Conservation (phyloP, 1,140 invertebrate genomes). For the Musca domestica region DNA sequence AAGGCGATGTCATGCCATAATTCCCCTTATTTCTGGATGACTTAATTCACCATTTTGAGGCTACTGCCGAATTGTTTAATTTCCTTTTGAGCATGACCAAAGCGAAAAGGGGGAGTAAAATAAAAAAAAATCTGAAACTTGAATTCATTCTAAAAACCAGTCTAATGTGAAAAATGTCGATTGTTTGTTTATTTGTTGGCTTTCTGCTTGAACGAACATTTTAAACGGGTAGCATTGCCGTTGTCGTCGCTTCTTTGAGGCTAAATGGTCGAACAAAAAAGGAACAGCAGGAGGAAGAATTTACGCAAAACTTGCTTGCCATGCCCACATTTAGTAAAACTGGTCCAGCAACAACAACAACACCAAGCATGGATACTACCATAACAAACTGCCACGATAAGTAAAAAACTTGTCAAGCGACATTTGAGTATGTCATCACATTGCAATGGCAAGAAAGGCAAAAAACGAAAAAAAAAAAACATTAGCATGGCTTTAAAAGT, state of each 20-base stretch:
- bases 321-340: neutral
- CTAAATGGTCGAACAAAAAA: too few species aligned
- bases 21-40: too few species aligned
- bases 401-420: neutral
- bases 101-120: neutral
- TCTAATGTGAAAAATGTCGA: conserved; percentile 1
- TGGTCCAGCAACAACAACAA: neutral
- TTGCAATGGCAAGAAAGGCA: neutral
- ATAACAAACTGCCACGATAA: too few species aligned
- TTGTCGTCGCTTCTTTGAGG: too few species aligned
- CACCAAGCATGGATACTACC: too few species aligned
- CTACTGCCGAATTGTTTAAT: neutral
- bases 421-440: conserved; percentile 21
- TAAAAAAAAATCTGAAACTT: neutral
- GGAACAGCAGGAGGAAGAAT: too few species aligned
- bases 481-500: too few species aligned
- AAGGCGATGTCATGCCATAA: too few species aligned
- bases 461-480: too few species aligned
- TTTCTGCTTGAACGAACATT: conserved; percentile 6
- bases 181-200: conserved; percentile 19
- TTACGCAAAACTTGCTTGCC: too few species aligned
- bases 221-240: neutral
- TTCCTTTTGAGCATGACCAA: conserved; percentile 4
- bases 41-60: too few species aligned
- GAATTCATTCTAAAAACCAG: conserved; percentile 10